Base-by-base conservation (phyloP, 2,113 vertebrate species). In the Chaenocephalus aceratus region DNA sequence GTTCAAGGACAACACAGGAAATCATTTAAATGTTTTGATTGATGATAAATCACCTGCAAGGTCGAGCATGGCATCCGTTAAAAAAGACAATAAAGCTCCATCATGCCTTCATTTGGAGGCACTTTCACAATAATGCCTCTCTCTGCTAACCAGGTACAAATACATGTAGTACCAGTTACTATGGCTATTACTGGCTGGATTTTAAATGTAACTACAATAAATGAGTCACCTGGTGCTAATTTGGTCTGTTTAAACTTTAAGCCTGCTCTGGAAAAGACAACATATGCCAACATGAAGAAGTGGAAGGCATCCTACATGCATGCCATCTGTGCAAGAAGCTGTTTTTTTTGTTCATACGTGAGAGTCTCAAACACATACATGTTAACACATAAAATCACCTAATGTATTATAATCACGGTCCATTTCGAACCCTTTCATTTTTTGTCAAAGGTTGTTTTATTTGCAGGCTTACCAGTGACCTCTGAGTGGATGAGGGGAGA, bases 241-340 rank as follows among this genome's bases (percentile, higher is more conserved):
- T 51, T 66, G 66, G 18, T 46, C 62, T 88, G 54, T 80, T 82
- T 70, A 59, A 87, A 84, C 80, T 26, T 26, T 26, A 26, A 76
- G 77, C 65, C 69, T 71, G 59, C 64, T 75, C 67, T 91, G 84
- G 84, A 91, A 89, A 93, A 85, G 78, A 90, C 85, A 84, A 76
- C 92, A 90, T 91, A 92, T 91, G 89, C 88, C 81, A 89, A 85
- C 74, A 88, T 71, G 79, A 91, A 89, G 86, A 86, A 88, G 86
- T 82, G 83, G 75, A 86, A 83, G 74, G 86, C 82, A 78, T 92
- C 91, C 89, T 86, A 89, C 92, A 89, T 88, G 77, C 77, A 54
- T 75, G 80, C 90, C 91, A 92, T 93, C 89, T 94, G 92, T 89
- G 82, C 86, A 71, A 71, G 21, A 82, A 65, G 69, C 86, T 80